Evolutionary conservation across 2,113 vertebrate genomes (phyloP).

Genomic region (Bettongia penicillata): DNA sequence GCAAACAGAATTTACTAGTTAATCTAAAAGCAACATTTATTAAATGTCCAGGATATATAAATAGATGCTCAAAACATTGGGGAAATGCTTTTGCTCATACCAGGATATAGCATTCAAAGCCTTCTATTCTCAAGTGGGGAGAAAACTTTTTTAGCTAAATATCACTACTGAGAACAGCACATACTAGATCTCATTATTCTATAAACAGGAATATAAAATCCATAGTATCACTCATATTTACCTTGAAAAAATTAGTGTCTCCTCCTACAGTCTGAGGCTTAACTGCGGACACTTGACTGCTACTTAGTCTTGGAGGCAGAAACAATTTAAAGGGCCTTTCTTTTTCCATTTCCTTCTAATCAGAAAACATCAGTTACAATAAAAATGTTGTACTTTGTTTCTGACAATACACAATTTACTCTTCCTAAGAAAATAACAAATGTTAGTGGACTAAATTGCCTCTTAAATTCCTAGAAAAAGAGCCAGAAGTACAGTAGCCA

Average conservation of each 20-base stretch:
- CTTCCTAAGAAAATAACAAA: neutral
- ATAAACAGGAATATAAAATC: neutral
- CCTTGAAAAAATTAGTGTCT: constrained; percentile 64
- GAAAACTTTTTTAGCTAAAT: neutral
- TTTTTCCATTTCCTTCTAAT: constrained; percentile 65
- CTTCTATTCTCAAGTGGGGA: neutral
- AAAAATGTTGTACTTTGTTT: neutral
- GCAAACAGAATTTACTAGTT: neutral
- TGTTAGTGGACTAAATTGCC: neutral
- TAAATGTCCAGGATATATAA: neutral
- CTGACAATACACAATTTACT: neutral
- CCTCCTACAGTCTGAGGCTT: constrained; percentile 64
- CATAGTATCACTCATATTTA: neutral
- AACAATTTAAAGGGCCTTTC: constrained; percentile 67
- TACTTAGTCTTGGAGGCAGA: constrained; percentile 60
- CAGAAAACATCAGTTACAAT: neutral
- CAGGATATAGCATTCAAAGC: neutral
- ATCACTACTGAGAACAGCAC: neutral
- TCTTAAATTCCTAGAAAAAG: neutral
- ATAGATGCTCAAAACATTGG: neutral
- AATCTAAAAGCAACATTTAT: neutral
- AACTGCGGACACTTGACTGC: constrained; percentile 72
- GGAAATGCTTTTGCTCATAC: neutral
- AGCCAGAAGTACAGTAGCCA: neutral
- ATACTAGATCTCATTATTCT: neutral